phyloP scores from a whole-genome alignment of 2,888 invertebrate genomes.

The Melanostoma mellinum region DNA sequence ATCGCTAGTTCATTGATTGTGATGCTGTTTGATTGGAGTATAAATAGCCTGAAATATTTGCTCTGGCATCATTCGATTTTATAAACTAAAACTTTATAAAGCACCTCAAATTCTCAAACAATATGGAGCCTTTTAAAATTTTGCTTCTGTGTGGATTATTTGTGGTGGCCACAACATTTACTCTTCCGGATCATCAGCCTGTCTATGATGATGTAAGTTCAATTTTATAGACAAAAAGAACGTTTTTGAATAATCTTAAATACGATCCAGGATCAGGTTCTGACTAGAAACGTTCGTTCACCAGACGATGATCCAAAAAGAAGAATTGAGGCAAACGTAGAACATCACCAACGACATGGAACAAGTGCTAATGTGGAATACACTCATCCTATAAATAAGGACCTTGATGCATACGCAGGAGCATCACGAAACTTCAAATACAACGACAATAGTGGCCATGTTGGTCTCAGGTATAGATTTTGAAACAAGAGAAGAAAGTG shows the following conservation, averaged over 20 bases:
- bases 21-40: too few species aligned
- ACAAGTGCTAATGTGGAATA: conserved; percentile 25
- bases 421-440: conserved; percentile 46
- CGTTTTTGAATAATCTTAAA: too few species aligned
- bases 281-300: conserved; percentile 33
- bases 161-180: conserved; percentile 27
- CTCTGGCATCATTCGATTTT: conserved; percentile 12
- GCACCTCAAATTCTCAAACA: neutral
- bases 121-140: conserved; percentile 32
- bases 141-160: conserved; percentile 36
- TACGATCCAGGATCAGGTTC: neutral
- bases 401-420: conserved; percentile 35
- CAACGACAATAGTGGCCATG: conserved; percentile 54
- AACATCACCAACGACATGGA: conserved; percentile 8
- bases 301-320: conserved; percentile 15
- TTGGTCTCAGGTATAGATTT: conserved; percentile 43
- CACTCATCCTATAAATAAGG: conserved; percentile 23
- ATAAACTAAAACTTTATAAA: neutral
- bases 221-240: neutral
- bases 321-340: neutral
- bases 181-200: conserved; percentile 27
- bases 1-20: too few species aligned
- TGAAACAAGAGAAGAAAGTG: neutral
- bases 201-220: conserved; percentile 15
- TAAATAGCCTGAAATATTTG: too few species aligned